Percentiles rank a stretch among this genome's conserved stretches.
Conservation (phyloP, 2,113 vertebrate species). For the Leptocoma aspasia region DNA sequence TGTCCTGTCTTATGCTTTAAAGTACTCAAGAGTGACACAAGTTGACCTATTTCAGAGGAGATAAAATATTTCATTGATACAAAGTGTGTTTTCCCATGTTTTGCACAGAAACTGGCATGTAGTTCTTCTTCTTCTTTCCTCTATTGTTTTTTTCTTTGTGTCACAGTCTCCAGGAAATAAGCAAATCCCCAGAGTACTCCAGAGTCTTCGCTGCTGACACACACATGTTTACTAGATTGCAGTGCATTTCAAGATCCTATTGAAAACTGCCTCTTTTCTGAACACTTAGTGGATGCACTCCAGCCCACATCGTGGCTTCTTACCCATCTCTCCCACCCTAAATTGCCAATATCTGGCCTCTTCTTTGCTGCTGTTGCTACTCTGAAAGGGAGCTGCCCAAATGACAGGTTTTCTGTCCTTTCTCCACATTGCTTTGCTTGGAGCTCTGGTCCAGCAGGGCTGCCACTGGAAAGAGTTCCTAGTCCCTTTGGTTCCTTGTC, state of each 20-base stretch:
- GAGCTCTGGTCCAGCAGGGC: not conserved
- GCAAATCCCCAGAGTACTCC: not conserved
- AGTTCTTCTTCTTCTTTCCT: not conserved
- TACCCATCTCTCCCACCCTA: not conserved
- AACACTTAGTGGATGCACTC: not conserved
- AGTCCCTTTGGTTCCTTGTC: not conserved
- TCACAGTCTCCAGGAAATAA: conserved; percentile 13
- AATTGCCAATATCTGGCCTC: not conserved
- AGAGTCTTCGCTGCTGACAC: not conserved
- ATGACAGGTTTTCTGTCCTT: not conserved
- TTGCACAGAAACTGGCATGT: not conserved
- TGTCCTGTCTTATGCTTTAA: not conserved
- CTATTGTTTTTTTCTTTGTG: not conserved
- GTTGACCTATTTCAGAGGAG: not conserved
- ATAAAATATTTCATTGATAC: not conserved
- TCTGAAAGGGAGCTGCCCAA: not conserved
- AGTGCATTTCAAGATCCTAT: not conserved
- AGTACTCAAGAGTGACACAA: conserved; percentile 22
- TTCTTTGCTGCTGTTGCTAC: not conserved
- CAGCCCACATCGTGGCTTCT: not conserved
- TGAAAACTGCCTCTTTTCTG: not conserved
- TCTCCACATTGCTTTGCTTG: not conserved
- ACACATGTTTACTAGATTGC: conserved; percentile 6
- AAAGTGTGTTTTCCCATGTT: not conserved
- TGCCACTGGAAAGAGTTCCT: not conserved